Percentiles rank a stretch among this genome's conserved stretches.
Conservation (phyloP, 2,888 invertebrate genomes). For the Acleris emargana region DNA sequence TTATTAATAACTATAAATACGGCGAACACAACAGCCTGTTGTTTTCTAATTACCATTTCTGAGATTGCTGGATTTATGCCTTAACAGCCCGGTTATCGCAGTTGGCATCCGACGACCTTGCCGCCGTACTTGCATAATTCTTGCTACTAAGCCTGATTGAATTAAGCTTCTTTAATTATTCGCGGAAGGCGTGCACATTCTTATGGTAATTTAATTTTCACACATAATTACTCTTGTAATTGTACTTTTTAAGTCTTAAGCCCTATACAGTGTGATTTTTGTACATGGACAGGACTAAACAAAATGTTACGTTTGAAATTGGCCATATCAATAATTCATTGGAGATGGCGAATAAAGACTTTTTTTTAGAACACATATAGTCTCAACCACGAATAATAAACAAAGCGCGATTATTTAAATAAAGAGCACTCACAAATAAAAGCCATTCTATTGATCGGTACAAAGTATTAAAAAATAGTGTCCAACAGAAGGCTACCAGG, state of each 20-base stretch:
- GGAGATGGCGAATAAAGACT: too few species aligned
- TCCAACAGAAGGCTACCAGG: not conserved
- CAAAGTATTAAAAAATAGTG: not conserved
- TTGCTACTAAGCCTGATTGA: conserved; percentile 1
- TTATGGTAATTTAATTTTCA: conserved; percentile 24
- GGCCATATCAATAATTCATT: too few species aligned
- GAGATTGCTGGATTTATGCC: conserved; percentile 67
- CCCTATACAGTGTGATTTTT: too few species aligned
- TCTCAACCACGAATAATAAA: too few species aligned
- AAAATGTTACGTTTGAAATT: too few species aligned
- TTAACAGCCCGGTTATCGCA: conserved; percentile 56
- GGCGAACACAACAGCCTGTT: conserved; percentile 50
- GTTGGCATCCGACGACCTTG: conserved; percentile 61
- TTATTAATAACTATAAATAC: too few species aligned
- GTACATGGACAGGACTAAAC: too few species aligned
- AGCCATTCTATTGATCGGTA: too few species aligned
- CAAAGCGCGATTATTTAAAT: too few species aligned
- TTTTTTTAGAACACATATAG: too few species aligned
- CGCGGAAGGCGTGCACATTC: conserved; percentile 20
- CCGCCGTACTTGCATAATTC: conserved; percentile 18
- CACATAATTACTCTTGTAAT: not conserved
- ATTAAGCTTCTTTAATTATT: conserved; percentile 6
- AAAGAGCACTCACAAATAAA: too few species aligned
- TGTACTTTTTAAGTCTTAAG: too few species aligned
- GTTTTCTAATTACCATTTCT: conserved; percentile 41